A percentile compares a stretch with the other conserved stretches of the same genome.
These are phyloP conservation scores for Lucilia sericata DNA, from an alignment of 1,140 invertebrate species.

Conservation along the genomic window DNA sequence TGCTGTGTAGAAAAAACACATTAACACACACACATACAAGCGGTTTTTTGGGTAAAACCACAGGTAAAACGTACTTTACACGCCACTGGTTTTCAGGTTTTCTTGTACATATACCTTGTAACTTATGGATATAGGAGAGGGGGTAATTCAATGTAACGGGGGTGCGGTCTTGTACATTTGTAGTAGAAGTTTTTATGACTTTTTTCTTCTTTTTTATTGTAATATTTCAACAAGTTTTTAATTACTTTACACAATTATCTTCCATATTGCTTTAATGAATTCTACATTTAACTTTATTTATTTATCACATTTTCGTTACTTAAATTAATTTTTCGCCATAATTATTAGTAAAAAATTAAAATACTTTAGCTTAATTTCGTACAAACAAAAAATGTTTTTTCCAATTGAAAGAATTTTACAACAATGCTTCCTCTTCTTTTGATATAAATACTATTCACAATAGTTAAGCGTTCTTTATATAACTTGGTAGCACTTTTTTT, in stretches of 20 bases:
- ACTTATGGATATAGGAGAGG: conserved; percentile 13
- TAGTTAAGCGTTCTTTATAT: too few relatives aligned
- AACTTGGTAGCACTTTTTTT: too few relatives aligned
- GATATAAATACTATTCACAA: too few relatives aligned
- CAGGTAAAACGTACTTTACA: conserved; percentile 11
- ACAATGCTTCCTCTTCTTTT: not conserved
- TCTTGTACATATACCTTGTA: not conserved
- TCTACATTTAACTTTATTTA: not conserved
- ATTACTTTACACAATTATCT: not conserved
- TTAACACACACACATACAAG: conserved; percentile 25
- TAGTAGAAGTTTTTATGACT: conserved; percentile 1
- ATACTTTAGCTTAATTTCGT: conserved; percentile 1
- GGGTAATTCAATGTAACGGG: not conserved
- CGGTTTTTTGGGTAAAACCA: conserved; percentile 8
- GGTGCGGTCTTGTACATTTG: conserved; percentile 22
- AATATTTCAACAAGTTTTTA: conserved; percentile 21
- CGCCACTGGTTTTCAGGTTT: conserved; percentile 22
- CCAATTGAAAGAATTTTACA: not conserved
- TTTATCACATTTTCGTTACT: not conserved
- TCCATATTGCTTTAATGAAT: not conserved
- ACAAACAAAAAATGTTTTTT: conserved; percentile 18
- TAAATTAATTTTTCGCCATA: not conserved
- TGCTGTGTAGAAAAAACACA: not conserved
- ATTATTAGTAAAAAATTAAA: not conserved
- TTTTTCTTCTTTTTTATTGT: not conserved